Evolutionary conservation across 2,113 vertebrate genomes (phyloP), one percentile per base, ranked within the genome.

Genomic region (Sebastes schlegelii): DNA sequence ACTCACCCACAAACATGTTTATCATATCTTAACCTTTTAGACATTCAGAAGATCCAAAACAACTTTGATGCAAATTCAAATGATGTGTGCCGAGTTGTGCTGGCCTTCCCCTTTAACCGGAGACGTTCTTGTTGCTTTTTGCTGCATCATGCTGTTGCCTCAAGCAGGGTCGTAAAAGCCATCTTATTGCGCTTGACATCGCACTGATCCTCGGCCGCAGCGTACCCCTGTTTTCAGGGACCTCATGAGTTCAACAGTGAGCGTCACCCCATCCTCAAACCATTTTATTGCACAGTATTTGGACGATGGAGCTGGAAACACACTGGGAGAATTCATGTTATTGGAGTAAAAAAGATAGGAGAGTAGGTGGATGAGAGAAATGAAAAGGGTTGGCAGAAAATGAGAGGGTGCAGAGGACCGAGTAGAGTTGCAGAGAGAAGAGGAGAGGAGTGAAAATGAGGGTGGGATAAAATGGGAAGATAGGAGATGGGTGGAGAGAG

Each of bases 351-450:
- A 4, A 43, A 55, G 55, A 68, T 43, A 17, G 74, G 16, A 16
- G 74, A 77, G 75, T 63, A 60, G 82, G 72, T 83, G 77, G 77
- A 81, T 49, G 74, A 66, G 77, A 71, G 64, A 80, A 78, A 77
- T 84, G 64, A 71, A 84, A 79, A 74, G 21, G 65, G 21, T 61
- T 71, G 40, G 83, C 6, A 70, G 69, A 88, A 83, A 81, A 89
- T 77, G 74, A 83, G 70, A 83, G 52, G 64, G 61, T 65, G 45
- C 67, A 80, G 86, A 81, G 77, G 63, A 69, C 26, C 19, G 80
- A 74, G 62, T 42, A 12, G 77, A 79, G 69, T 13, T 71, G 23
- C 51, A 52, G 66, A 78, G 55, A 79, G 70, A 69, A 79, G 46
- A 45, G 12, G 70, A 77, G 12, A 45, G n/a, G 19, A 63, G 45